These are phyloP conservation scores for Muscidifurax raptorellus DNA, from an alignment of 1,140 invertebrate genomes.

Conservation along the genomic window DNA sequence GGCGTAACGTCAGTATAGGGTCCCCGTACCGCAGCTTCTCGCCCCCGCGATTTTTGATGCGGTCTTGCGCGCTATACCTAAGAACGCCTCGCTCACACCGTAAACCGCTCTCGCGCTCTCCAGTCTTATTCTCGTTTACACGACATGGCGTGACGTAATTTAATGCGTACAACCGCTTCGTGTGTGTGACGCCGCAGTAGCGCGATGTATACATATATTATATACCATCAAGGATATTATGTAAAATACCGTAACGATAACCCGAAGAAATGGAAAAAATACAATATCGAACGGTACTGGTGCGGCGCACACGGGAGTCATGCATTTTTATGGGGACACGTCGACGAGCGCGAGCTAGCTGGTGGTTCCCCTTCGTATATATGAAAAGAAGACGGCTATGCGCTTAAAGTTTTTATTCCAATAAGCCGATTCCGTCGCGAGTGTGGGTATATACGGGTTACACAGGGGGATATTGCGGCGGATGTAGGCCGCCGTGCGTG, in stretches of 20 bases:
- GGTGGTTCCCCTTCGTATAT: neutral
- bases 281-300: neutral
- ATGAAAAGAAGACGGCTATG: neutral
- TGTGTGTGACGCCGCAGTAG: no score
- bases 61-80: neutral
- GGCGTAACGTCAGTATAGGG: neutral
- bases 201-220: neutral
- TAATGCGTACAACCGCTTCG: neutral
- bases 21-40: neutral
- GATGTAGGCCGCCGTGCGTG: neutral
- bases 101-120: neutral
- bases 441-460: neutral
- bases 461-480: neutral
- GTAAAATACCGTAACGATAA: neutral
- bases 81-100: slow-evolving; percentile 12
- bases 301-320: neutral
- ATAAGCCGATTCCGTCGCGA: neutral
- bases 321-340: neutral
- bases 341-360: neutral
- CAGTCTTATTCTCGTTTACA: neutral
- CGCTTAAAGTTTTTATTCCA: neutral
- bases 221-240: neutral
- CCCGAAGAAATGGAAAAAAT: neutral
- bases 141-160: slow-evolving; percentile 16
- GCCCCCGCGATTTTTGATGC: neutral